These are phyloP conservation scores for Spea bombifrons DNA, from an alignment of 2,113 vertebrate species.

Conservation along the genomic window DNA sequence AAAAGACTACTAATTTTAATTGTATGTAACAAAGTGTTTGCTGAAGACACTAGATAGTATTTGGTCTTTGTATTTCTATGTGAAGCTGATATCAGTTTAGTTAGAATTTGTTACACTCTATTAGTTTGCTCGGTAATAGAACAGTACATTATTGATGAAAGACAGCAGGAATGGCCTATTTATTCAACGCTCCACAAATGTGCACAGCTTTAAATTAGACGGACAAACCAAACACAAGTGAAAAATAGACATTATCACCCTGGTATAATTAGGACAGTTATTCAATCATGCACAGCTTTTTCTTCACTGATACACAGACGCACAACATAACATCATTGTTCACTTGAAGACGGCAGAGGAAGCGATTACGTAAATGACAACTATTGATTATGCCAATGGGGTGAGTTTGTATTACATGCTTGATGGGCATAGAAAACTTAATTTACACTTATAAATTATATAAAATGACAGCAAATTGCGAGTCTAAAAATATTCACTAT, in stretches of 20 bases:
- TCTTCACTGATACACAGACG: conserved; percentile 35
- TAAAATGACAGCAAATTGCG: too few species aligned
- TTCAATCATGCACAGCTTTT: conserved; percentile 35
- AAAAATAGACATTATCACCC: conserved; percentile 44
- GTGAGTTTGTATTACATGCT: conserved; percentile 2
- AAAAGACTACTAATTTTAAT: too few species aligned
- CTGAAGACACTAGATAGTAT: conserved; percentile 21
- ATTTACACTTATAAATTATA: too few species aligned
- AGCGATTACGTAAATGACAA: conserved; percentile 3
- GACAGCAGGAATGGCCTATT: conserved; percentile 38
- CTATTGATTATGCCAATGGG: conserved; percentile 15
- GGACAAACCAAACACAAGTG: conserved; percentile 34
- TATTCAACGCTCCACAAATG: conserved; percentile 36
- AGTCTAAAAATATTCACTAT: too few species aligned
- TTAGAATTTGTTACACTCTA: conserved; percentile 37
- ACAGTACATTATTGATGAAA: conserved; percentile 44
- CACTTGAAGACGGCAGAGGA: conserved; percentile 6
- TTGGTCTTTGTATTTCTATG: conserved; percentile 13
- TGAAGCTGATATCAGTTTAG: conserved; percentile 29
- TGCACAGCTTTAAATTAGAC: conserved; percentile 38
- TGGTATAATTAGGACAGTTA: conserved; percentile 29
- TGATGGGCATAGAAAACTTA: neutral
- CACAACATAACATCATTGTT: conserved; percentile 23
- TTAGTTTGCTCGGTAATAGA: conserved; percentile 42
- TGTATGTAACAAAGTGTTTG: neutral